Evolutionary conservation across 2,888 invertebrate species (phyloP), one percentile per base, ranked within the genome.

Genomic region (Zygaena filipendulae): DNA sequence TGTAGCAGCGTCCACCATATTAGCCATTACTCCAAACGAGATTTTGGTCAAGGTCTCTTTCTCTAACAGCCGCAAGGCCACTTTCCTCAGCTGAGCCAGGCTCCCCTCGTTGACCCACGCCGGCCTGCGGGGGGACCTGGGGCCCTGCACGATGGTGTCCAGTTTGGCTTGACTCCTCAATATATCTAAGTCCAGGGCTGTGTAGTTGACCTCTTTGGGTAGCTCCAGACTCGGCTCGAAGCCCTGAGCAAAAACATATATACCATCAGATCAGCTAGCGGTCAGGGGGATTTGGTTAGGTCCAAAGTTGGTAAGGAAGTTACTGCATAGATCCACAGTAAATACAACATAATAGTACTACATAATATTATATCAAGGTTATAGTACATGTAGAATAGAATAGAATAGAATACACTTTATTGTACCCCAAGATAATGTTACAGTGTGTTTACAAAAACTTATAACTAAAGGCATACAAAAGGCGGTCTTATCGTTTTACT

Each of bases 1-100:
- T 0, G 77, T 80, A 0, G 64, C 60, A 30, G 62, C 74, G 40
- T 81, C 81, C 1, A 75, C 62, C 3, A 57, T 26, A 38, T 81
- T 80, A 16, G 50, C 57, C 4, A 77, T 16, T 1, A 66, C 19
- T 0, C 70, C 69, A 45, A 81, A 80, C 0, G 59, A 46, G 4
- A 69, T 45, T 38, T 64, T 77, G 0, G 67, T 68, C 13, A 75
- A 23, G 0, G 59, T 53, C 32, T 72, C 66, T 24, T 55, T 64
- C 0, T 70, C 63, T 7, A 74, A 28, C 13, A 79, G 21, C 1
- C 46, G 36, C 8, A 55, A 21, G 0, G 59, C 55, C 2, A 52
- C 51, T 9, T 20, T 30, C 25, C 48, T 55, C 2, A 77, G 33
- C 2, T 36, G 40, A 1, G 37, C 30, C 1, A 71, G n/a, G 25